Percentiles rank a stretch among this genome's conserved stretches.
Conservation (phyloP, 2,113 vertebrate genomes). For the Vulpes lagopus region DNA sequence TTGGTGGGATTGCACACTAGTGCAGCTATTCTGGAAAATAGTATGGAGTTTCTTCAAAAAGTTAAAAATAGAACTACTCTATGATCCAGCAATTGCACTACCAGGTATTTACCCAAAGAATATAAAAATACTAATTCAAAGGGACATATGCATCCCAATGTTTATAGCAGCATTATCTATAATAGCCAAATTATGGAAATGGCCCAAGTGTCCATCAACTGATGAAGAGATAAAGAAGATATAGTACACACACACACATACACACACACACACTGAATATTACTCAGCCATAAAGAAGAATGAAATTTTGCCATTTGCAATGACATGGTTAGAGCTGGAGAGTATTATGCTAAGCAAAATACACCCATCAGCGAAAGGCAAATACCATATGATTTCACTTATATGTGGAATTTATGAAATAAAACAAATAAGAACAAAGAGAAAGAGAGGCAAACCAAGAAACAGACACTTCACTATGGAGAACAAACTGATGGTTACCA, state of each 20-base stretch:
- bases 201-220: not conserved
- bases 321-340: not conserved
- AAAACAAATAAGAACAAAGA: too few species aligned
- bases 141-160: not conserved
- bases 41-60: not conserved
- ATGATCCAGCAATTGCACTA: not conserved
- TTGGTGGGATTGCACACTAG: not conserved
- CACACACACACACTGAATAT: not conserved
- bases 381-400: too few species aligned
- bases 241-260: not conserved
- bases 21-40: not conserved
- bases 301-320: not conserved
- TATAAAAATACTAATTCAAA: not conserved
- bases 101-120: not conserved
- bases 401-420: too few species aligned
- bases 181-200: not conserved
- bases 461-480: not conserved
- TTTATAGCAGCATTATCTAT: not conserved
- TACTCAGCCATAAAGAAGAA: not conserved
- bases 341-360: too few species aligned
- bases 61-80: not conserved
- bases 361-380: too few species aligned
- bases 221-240: not conserved
- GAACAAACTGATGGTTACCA: not conserved
- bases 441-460: not conserved